Conservation (phyloP, 92 coral and sea anemone species). For the Epizoanthus ramosus region DNA sequence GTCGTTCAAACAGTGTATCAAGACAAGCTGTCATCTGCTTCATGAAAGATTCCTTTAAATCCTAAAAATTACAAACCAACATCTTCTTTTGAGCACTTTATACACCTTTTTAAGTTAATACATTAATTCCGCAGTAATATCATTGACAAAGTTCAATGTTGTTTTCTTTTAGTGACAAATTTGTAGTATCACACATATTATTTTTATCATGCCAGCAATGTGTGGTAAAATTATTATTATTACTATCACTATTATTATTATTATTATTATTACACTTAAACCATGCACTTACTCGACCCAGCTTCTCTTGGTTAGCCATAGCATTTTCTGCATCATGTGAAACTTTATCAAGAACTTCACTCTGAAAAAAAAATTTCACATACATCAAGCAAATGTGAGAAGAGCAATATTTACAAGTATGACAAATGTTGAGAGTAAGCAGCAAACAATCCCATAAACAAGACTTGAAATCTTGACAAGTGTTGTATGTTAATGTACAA, state of each 20-base stretch:
- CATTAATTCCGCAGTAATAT: no score
- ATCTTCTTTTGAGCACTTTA: no score
- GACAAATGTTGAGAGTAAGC: not conserved
- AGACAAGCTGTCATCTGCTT: slow-evolving; percentile 40
- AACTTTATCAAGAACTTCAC: not conserved
- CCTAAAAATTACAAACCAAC: slow-evolving; percentile 4
- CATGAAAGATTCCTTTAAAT: slow-evolving; percentile 44
- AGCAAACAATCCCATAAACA: not conserved
- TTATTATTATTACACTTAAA: not conserved
- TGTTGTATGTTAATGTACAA: no score
- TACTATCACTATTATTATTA: no score
- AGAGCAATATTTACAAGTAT: not conserved
- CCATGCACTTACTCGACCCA: slow-evolving; percentile 10
- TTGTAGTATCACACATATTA: no score
- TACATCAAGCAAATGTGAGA: not conserved
- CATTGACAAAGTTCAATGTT: no score
- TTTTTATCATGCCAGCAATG: no score
- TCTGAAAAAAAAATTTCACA: not conserved
- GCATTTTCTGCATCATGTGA: not conserved
- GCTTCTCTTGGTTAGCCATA: slow-evolving; percentile 9
- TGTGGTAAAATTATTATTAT: no score
- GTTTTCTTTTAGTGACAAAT: no score
- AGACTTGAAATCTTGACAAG: no score
- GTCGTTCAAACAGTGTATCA: slow-evolving; percentile 33
- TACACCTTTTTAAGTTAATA: no score